Conservation (phyloP, 1,140 invertebrate species). For the Diachasma alloeum region DNA sequence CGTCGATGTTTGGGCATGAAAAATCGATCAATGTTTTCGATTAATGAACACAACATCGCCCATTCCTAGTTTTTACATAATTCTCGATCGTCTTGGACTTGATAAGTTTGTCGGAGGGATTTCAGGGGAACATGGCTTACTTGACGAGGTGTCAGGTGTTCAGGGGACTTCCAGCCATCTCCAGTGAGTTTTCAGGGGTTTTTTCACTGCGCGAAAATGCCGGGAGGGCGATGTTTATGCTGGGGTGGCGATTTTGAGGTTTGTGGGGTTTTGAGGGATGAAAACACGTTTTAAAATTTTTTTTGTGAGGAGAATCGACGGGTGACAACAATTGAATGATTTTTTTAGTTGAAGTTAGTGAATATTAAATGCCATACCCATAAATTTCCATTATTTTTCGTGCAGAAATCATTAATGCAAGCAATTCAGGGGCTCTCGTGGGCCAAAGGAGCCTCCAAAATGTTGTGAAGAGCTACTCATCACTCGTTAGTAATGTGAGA, state of each 20-base stretch:
- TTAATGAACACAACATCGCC: too few relatives aligned
- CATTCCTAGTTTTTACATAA: too few relatives aligned
- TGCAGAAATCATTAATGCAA: not conserved
- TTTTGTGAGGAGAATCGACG: too few relatives aligned
- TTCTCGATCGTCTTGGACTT: not conserved
- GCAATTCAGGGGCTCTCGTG: not conserved
- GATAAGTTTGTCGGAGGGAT: not conserved
- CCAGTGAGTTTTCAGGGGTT: not conserved
- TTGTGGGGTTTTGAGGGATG: too few relatives aligned
- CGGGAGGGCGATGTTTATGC: not conserved
- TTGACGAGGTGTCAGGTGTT: constrained; percentile 16
- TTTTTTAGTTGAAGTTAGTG: too few relatives aligned
- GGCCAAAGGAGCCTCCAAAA: not conserved
- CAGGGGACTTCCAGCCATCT: not conserved
- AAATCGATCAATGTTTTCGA: too few relatives aligned
- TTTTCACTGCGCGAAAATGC: not conserved
- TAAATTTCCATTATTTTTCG: not conserved
- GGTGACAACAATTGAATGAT: too few relatives aligned
- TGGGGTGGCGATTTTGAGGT: not conserved
- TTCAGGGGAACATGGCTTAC: constrained; percentile 3
- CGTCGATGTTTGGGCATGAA: too few relatives aligned
- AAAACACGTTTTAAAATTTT: too few relatives aligned
- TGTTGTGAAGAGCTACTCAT: not conserved
- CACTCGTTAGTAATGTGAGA: not conserved
- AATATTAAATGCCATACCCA: too few relatives aligned